Conservation (phyloP, 2,113 vertebrate species). For the Podilymbus podiceps region DNA sequence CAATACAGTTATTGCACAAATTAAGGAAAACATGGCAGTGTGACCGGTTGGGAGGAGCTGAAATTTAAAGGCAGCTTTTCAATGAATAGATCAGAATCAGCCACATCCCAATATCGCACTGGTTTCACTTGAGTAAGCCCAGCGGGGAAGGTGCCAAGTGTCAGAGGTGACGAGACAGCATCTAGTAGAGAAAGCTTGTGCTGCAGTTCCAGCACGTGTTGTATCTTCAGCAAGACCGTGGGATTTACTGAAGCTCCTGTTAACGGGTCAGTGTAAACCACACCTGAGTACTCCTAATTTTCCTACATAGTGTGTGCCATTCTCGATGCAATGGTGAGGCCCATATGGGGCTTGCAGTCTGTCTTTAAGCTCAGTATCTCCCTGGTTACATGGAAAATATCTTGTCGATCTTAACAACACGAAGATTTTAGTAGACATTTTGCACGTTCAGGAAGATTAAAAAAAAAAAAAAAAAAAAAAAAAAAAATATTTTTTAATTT, state of each 20-base stretch:
- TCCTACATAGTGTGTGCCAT: background rate
- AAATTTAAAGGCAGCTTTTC: background rate
- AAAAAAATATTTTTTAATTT: conserved; percentile 12
- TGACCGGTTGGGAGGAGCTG: background rate
- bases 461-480: background rate
- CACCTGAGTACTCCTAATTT: background rate
- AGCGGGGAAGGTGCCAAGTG: background rate
- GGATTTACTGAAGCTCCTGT: background rate
- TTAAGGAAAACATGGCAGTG: background rate
- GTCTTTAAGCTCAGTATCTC: background rate
- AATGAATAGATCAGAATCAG: background rate
- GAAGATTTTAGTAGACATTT: background rate
- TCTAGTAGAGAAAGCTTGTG: background rate
- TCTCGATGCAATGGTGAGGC: rapidly evolving
- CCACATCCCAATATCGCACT: background rate
- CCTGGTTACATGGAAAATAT: background rate
- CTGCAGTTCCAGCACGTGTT: background rate
- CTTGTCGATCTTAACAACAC: background rate
- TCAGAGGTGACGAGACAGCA: background rate
- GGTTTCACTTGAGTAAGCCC: background rate
- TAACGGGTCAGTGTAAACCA: background rate
- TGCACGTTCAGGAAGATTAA: background rate
- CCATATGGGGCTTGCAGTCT: background rate
- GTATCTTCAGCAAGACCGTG: background rate
- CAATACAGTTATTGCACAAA: background rate